Evolutionary conservation across 2,113 vertebrate species (phyloP), one percentile per base, ranked within the genome.

Genomic region (Phylloscopus whistleri): DNA sequence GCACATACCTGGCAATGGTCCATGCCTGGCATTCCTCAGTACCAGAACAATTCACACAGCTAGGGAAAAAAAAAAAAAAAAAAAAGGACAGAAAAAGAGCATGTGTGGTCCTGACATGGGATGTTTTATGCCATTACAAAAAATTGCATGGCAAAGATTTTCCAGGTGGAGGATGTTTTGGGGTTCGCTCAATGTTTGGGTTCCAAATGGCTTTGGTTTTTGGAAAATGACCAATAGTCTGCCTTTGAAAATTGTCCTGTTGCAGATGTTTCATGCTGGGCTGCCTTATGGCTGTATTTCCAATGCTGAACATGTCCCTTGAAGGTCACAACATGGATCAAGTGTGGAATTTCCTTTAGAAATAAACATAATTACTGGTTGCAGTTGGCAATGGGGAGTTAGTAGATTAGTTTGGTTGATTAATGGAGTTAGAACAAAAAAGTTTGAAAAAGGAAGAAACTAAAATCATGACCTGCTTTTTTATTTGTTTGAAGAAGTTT

Each of bases 331-430:
- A 74, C 20, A 30, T 46, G 51, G 72, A 90, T 26, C 14, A 68
- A 84, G 26, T 52, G 22, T 66, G 58, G 68, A 78, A 91, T 84
- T 94, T 87, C 58, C 70, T 87, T 87, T 87, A 79, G 78, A 93
- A 90, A 64, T 44, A 84, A 94, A 52, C 11, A 10, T 77, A 82
- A 89, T 59, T 95, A 56, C 44, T 93, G 60, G 81, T 78, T 94
- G 35, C 39, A 37, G 16, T 81, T 78, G 60, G 31, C 63, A 87
- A n/a, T 76, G 37, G 58, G n/a, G 23, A 87, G 58, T 85, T 72
- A 93, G 27, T 74, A 39, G 60, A 55, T 95, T 56, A 68, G 46
- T 94, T 87, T 85, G 16, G n/a, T 79, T 91, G 78, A 89, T 85
- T 83, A 94, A 79, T 49, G 22, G n/a, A 73, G 20, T 68, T 80